Conservation (phyloP, 2,113 vertebrate species). For the Clarias batrachus region DNA sequence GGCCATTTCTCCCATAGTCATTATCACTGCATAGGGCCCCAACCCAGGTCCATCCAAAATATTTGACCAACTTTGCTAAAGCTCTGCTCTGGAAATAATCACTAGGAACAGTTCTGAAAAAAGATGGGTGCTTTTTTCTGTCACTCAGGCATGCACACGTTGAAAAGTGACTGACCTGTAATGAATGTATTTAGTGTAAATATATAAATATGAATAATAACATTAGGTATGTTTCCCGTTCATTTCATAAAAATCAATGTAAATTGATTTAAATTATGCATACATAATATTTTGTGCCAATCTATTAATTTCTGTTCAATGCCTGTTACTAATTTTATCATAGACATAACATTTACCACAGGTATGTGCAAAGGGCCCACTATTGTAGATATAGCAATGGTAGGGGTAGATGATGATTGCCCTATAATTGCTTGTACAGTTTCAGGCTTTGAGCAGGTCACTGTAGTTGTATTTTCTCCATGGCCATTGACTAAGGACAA, state of each 20-base stretch:
- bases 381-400: conserved; percentile 56
- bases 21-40: too few species aligned
- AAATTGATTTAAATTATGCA: too few species aligned
- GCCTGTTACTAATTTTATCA: background rate
- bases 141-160: conserved; percentile 75
- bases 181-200: background rate
- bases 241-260: background rate
- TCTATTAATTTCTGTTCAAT: background rate
- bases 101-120: background rate
- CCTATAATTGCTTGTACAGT: conserved; percentile 58
- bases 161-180: conserved; percentile 76
- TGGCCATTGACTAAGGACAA: conserved; percentile 55
- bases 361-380: conserved; percentile 57
- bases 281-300: too few species aligned
- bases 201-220: background rate
- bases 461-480: conserved; percentile 1
- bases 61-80: too few species aligned
- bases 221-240: background rate
- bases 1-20: conserved; percentile 48
- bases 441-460: conserved; percentile 43
- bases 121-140: conserved; percentile 58
- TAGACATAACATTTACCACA: conserved; percentile 47
- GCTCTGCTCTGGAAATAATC: too few species aligned
- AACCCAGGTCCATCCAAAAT: too few species aligned
- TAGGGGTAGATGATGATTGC: conserved; percentile 57